These are phyloP conservation scores for Anguilla megastoma DNA, from an alignment of 2,797 vertebrate genomes.

Conservation along the genomic window DNA sequence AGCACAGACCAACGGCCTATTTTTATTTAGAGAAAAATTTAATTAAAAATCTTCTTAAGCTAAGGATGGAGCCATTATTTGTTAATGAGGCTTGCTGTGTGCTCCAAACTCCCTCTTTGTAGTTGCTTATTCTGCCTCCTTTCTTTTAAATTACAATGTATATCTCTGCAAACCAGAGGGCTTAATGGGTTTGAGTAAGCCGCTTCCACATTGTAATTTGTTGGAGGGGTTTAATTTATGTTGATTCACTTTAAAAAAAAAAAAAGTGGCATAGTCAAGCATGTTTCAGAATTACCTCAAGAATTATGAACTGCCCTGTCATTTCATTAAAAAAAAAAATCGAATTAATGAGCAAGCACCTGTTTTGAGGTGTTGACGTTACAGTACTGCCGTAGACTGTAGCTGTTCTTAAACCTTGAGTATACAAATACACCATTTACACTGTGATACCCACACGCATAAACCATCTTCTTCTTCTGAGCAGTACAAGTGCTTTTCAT, in stretches of 20 bases:
- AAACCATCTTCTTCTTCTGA: background rate
- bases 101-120: constrained; percentile 46
- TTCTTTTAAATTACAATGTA: constrained; percentile 48
- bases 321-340: constrained; percentile 33
- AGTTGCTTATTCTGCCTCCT: constrained; percentile 45
- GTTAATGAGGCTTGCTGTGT: constrained; percentile 54
- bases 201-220: constrained; percentile 19
- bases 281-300: constrained; percentile 13
- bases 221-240: constrained; percentile 14
- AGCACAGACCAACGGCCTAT: background rate
- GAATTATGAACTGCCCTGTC: background rate
- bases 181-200: constrained; percentile 32
- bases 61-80: constrained; percentile 44
- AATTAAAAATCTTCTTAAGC: constrained; percentile 47
- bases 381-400: background rate
- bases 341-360: constrained; percentile 18
- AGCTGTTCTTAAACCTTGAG: background rate
- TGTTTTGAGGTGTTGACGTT: constrained; percentile 8
- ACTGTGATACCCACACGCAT: background rate
- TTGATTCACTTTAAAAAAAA: background rate
- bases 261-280: background rate
- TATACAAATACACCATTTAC: background rate
- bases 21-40: constrained; percentile 34
- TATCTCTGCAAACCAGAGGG: constrained; percentile 30
- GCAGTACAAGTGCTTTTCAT: background rate